Evolutionary conservation across 2,797 vertebrate genomes (phyloP), one percentile per base, ranked within the genome.

Genomic region (Schizothorax lantsangensis): DNA sequence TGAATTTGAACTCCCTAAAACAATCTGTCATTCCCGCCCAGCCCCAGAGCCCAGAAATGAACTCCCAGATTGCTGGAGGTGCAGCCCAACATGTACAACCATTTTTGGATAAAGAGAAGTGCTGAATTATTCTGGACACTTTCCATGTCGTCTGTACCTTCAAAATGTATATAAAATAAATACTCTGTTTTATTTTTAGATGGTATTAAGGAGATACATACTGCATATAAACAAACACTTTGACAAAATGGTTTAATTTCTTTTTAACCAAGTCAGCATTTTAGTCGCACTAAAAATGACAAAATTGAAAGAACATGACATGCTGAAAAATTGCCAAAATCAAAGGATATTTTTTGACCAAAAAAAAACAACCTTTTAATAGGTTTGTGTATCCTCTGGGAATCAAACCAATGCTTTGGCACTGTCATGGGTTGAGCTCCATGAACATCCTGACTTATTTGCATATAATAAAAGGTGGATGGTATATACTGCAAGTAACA

Each of bases 391-490:
- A 30, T 68, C 33, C 30, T 36, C 30, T 68, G 64, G 64, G 30
- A 68, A 72, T 64, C 5, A 30, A 64, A 64, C 26, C 59, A 64
- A 30, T 64, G 26, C 21, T 5, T 72, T 40, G 38, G 5, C 10
- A 71, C 8, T 71, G 9, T 9, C 23, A 43, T 36, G 30, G 8
- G 21, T 23, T 72, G 38, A 72, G 36, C 69, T 72, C 21, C 21
- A 43, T 45, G 62, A 47, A 14, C 78, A 72, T 71, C 62, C 79
- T 64, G 62, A 49, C 66, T 38, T 71, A 81, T 73, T 82, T 73
- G 79, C 68, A 68, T 79, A 88, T 83, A 81, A 78, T 78, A 78
- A 87, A 88, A 82, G 71, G 40, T 82, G 21, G 62, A 74, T 84
- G 86, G 87, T 64, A 79, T 81, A 72, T 45, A 45, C 52, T 10